Base-by-base conservation (phyloP, 2,113 vertebrate genomes). In the Panurus biarmicus region DNA sequence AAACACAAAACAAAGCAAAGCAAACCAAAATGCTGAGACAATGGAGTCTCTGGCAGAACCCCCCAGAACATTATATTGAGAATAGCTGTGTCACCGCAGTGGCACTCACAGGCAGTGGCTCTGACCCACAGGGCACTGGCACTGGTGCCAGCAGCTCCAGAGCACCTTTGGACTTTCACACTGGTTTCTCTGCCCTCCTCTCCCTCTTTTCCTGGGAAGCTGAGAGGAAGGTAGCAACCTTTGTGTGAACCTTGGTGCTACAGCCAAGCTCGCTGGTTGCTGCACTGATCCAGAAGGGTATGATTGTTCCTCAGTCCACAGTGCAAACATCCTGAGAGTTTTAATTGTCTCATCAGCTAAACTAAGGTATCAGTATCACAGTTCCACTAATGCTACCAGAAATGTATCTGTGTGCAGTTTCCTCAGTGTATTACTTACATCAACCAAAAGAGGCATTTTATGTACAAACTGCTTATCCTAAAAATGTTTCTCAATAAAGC, bases 91-190 rank as follows among this genome's bases (percentile, higher is more conserved):
- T 44, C 54, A 66, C 47, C 0, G 0, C 10, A 6, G 48, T 14
- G 48, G 38, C 51, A n/a, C 45, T 18, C 2, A 0, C 64, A 33
- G 6, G 20, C 0, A 1, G 54, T 0, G 4, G 36, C 76, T 44
- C 35, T 14, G 80, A 57, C 51, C 29, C 79, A 11, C 14, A 5
- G 0, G 1, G 53, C 53, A 42, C 47, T 3, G 4, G 6, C 51
- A 18, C 6, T 0, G 9, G 18, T 12, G 48, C 29, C 4, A 10
- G 58, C 35, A 44, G 47, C 66, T 17, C 35, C 35, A 0, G 3
- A 25, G 38, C 67, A 60, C 50, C 33, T n/a, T 20, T 9, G 2
- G 40, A 23, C 31, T 57, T 61, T 23, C 53, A 26, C 66, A 45
- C 2, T 2, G 1, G 1, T 3, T 75, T 11, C 35, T 42, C 29